phyloP scores from a whole-genome alignment of 2,888 invertebrate species.

The Xylota segnis region DNA sequence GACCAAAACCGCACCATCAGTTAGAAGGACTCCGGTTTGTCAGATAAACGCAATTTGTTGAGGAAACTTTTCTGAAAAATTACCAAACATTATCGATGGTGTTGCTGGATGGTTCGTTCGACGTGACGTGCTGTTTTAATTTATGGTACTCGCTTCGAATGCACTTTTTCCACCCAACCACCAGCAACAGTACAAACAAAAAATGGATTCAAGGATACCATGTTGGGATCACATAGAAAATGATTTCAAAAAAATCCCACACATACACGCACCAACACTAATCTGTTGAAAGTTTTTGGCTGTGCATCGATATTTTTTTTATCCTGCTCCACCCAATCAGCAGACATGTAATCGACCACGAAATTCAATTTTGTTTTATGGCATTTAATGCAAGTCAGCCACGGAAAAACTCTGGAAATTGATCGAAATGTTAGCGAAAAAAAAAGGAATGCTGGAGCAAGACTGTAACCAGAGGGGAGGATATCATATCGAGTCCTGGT shows the following conservation, averaged over 20 bases:
- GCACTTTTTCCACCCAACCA: conserved; percentile 3
- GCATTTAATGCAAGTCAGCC: conserved; percentile 32
- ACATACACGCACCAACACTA: not conserved
- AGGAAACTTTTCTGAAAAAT: conserved; percentile 36
- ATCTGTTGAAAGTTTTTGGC: conserved; percentile 11
- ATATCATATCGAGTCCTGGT: conserved; percentile 2
- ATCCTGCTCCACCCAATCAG: conserved; percentile 57
- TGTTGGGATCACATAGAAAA: not conserved
- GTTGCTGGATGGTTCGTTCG: not conserved
- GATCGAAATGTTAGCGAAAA: conserved; percentile 1
- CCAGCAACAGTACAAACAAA: not conserved
- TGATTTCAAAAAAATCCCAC: not conserved
- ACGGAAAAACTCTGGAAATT: conserved; percentile 1
- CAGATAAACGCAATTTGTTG: conserved; percentile 47
- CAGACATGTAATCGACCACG: conserved; percentile 62
- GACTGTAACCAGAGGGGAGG: conserved; percentile 3
- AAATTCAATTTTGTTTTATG: conserved; percentile 70
- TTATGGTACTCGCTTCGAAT: conserved; percentile 17
- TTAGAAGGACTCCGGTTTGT: conserved; percentile 12
- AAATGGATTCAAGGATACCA: conserved; percentile 11
- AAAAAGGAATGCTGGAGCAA: conserved; percentile 5
- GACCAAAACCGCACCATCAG: conserved; percentile 17
- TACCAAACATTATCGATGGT: conserved; percentile 12
- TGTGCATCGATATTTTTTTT: conserved; percentile 5
- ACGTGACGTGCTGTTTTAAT: conserved; percentile 12